Evolutionary conservation across 2,888 invertebrate species (phyloP), one percentile per base, ranked within the genome.

Genomic region (Epinotia demarniana): DNA sequence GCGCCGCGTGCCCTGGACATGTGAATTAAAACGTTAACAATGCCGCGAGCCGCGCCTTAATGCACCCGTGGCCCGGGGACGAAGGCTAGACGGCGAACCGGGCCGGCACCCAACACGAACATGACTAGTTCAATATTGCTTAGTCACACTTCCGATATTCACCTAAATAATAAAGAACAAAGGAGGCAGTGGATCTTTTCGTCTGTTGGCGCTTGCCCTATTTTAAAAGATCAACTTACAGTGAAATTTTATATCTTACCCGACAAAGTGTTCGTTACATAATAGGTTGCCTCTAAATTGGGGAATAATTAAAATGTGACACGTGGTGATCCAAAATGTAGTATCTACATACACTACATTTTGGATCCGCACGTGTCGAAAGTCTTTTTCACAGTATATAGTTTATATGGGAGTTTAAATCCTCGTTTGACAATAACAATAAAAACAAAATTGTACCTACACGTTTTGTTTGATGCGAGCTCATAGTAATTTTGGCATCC

Each of bases 11-110:
- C 80, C 82, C 80, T 90, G 90, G 93, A 93, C 93, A 93, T 92
- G 89, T 93, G 92, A 93, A 93, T 93, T 93, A 93, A 93, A 93
- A 90, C 90, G 90, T 89, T 92, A 91, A 93, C 93, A 93, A 92
- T 90, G 89, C 84, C 89, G 87, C 90, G 89, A 86, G 87, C 84
- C 85, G 88, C 86, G 90, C 85, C 90, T 90, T 93, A 92, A 92
- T 92, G 93, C 93, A 92, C 88, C 82, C 83, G 85, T 85, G 78
- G 75, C 79, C 80, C 78, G 67, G 71, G 75, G 76, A 71, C 75
- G 79, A 77, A 79, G 77, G 75, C 74, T 74, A 77, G 63, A 49
- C 77, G 80, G 78, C 77, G 78, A 66, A 72, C 80, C 46, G 60
- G 55, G 53, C 43, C 53, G 19, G 49, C 55, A n/a, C n/a, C 33